Evolutionary conservation across 2,797 vertebrate genomes (phyloP), one percentile per base, ranked within the genome.

Genomic region (Coregonus suidteri): DNA sequence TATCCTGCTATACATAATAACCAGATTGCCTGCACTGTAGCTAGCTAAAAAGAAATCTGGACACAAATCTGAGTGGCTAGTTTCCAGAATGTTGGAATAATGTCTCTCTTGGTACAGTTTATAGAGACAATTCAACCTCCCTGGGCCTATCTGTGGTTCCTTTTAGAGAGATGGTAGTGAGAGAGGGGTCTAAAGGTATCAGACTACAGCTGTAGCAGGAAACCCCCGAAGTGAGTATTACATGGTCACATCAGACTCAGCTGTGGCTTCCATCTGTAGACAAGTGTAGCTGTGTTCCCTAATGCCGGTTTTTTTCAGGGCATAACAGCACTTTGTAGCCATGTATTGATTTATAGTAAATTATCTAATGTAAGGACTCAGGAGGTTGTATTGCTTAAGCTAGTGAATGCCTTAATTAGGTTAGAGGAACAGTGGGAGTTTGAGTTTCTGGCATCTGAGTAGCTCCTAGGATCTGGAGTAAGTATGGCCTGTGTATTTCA

Each of bases 101-200:
- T 82, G n/a, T 25, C 69, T 76, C 64, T 69, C 70, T 73, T n/a
- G 6, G 62, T 64, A 66, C 47, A 68, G 11, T 75, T 75, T 80
- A 73, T 66, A 73, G 53, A 75, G 72, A 66, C 37, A 25, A 37
- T 9, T 16, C 71, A 59, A 77, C 71, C 59, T 73, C 30, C 56
- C 30, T 64, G 76, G 18, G 20, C 74, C 75, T 71, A 51, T 73
- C 35, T 76, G 75, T 65, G 56, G 16, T 71, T 41, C 37, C 6
- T 41, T 41, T 41, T 41, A 41, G 37, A 41, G 6, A 41, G 37
- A 76, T 13, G 54, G 66, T 69, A 66, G 31, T 13, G 70, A 47
- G 75, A 75, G 70, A 62, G 31, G 67, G 37, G 51, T 62, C 76
- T 75, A 30, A 41, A 41, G 74, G 52, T 74, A 52, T 25, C 47